Evolutionary conservation across 2,888 invertebrate species (phyloP).

Genomic region (Troides oblongomaculatus): DNA sequence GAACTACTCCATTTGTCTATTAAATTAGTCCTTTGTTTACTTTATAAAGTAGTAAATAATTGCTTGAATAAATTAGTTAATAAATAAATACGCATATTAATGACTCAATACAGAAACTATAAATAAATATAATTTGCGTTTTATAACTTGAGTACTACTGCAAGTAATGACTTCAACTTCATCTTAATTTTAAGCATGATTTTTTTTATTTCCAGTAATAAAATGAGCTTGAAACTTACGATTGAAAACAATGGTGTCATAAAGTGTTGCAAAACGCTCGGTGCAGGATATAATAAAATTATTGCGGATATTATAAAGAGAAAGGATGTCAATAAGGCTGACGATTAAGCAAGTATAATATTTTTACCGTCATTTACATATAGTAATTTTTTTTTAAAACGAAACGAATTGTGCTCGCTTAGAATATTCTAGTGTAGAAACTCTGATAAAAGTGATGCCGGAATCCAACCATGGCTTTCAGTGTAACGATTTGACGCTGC

Average conservation of each 20-base stretch:
- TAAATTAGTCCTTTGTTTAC: background rate
- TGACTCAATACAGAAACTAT: no score
- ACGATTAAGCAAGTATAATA: background rate
- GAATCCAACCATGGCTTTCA: no score
- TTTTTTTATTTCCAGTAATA: constrained; percentile 7
- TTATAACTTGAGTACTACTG: background rate
- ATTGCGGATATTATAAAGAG: constrained; percentile 17
- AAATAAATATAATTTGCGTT: background rate
- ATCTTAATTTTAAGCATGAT: constrained; percentile 4
- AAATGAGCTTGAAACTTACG: constrained; percentile 15
- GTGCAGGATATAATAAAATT: constrained; percentile 19
- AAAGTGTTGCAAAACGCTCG: constrained; percentile 13
- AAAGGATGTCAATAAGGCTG: constrained; percentile 5
- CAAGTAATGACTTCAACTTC: background rate
- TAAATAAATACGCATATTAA: no score
- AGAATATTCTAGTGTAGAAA: no score
- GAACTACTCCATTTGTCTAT: no score
- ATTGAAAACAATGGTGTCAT: constrained; percentile 13
- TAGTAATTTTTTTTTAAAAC: no score
- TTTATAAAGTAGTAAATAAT: background rate
- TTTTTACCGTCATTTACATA: no score
- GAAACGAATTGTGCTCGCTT: no score
- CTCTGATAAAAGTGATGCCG: no score
- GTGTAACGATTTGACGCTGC: no score
- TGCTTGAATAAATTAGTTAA: no score